Base-by-base conservation (phyloP, 2,888 invertebrate species). In the Lasioglossum lativentre region DNA sequence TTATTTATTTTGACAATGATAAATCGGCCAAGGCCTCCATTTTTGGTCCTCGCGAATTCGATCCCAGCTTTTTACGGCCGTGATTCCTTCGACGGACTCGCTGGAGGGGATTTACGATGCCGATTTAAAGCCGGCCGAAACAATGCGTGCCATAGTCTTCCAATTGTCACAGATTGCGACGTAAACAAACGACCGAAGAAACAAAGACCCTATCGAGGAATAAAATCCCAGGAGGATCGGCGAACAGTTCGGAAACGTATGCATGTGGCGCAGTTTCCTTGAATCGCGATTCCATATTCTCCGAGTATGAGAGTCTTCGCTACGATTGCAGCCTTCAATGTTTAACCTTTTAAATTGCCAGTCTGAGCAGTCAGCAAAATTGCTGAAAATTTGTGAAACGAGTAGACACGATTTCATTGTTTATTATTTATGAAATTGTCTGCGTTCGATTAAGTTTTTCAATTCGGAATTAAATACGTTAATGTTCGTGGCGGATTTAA, bases 81-180 rank as follows among this genome's bases (percentile, higher is more conserved):
- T 34, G 38, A 74, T 80, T 78, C 19, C 73, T 42, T 27, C 30
- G 30, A 8, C 47, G 10, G 71, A n/a, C 27, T 78, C 19, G 66
- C 19, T 8, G 23, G 30, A 66, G 38, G 40, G 76, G 74, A 84
- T 88, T 86, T 86, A 88, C 78, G 66, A 45, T 47, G 8, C 16
- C 77, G 77, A 86, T 83, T 82, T 74, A 34, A 71, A 52, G 56
- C 75, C 78, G 75, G 45, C n/a, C 59, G 63, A 45, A 78, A 75
- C 72, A 14, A 23, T 47, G 40, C 14, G 23, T 12, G 66, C 66
- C 66, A 42, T 8, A 38, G 34, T 45, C 56, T 30, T 10, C 59
- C 12, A 63, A 23, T 30, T 30, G 12, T 30, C 23, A n/a, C 4
- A n/a, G 75, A 40, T 59, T 40, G 40, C 27, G 38, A 68, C 68